phyloP scores from a whole-genome alignment of 2,113 vertebrate genomes.

The Dasyornis broadbenti region DNA sequence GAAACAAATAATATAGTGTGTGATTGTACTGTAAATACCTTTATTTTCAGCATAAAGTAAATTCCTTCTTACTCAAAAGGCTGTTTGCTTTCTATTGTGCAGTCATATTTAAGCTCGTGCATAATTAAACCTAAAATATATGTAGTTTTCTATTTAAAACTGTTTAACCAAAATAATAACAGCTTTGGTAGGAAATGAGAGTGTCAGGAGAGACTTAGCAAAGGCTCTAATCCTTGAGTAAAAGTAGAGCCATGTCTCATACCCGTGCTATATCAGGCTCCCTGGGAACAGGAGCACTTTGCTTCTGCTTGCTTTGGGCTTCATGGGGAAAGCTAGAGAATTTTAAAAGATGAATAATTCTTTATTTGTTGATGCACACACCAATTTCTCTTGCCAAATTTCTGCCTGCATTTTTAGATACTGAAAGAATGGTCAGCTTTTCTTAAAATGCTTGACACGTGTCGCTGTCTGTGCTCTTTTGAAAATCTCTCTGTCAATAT shows the following conservation, averaged over 20 bases:
- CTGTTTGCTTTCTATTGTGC: not conserved
- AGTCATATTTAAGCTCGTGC: not conserved
- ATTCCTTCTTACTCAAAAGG: not conserved
- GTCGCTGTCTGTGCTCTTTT: not conserved
- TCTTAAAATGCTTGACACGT: not conserved
- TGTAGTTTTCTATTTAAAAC: slow-evolving; percentile 22
- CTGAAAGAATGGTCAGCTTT: not conserved
- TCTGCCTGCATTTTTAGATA: not conserved
- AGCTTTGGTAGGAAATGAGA: not conserved
- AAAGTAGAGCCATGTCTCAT: not conserved
- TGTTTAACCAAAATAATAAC: not conserved
- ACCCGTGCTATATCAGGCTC: not conserved
- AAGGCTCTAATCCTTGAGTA: not conserved
- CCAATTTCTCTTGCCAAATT: not conserved
- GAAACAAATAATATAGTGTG: not conserved
- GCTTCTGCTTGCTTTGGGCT: not conserved
- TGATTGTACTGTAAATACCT: not conserved
- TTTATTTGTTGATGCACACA: not conserved
- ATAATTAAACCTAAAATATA: not conserved
- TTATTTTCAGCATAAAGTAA: not conserved
- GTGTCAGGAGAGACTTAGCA: not conserved
- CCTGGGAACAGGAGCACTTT: not conserved
- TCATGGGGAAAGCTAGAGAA: not conserved
- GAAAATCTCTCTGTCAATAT: not conserved
- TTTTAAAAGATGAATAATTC: not conserved